phyloP scores from a whole-genome alignment of 2,797 vertebrate species.

The Semaprochilodus insignis region DNA sequence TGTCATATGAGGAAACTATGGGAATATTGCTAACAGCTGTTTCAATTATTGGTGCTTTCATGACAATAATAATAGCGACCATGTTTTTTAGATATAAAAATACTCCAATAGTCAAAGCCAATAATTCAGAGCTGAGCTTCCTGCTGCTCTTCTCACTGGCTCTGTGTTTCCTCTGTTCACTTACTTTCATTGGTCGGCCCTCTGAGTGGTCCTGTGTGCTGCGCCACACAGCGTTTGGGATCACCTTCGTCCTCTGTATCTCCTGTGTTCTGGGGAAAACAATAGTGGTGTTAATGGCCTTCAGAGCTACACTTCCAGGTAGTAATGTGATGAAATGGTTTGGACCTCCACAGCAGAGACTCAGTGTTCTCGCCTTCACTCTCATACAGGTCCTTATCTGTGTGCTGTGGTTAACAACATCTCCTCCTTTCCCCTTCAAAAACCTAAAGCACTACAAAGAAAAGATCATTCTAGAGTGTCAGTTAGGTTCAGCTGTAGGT shows the following conservation, averaged over 20 bases:
- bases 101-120: conserved; percentile 66
- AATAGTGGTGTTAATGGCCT: conserved; percentile 49
- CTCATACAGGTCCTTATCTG: conserved; percentile 50
- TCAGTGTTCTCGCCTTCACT: conserved; percentile 54
- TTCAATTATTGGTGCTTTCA: conserved; percentile 67
- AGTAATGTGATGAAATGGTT: conserved; percentile 59
- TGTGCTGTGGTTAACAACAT: conserved; percentile 50
- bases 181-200: conserved; percentile 47
- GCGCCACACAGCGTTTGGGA: conserved; percentile 45
- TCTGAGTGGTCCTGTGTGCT: conserved; percentile 52
- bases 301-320: conserved; percentile 53
- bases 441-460: conserved; percentile 40
- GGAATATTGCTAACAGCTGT: conserved; percentile 68
- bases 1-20: conserved; percentile 65
- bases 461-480: conserved; percentile 51
- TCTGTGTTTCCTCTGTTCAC: conserved; percentile 43
- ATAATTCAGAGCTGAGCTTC: conserved; percentile 66
- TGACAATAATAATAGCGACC: conserved; percentile 57
- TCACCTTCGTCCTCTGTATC: conserved; percentile 49
- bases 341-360: conserved; percentile 53
- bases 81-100: conserved; percentile 70
- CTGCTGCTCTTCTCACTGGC: conserved; percentile 48
- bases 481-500: conserved; percentile 43
- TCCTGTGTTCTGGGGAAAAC: conserved; percentile 50
- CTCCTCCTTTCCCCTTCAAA: conserved; percentile 49